Evolutionary conservation across 2,797 vertebrate genomes (phyloP).

Genomic region (Esox lucius): DNA sequence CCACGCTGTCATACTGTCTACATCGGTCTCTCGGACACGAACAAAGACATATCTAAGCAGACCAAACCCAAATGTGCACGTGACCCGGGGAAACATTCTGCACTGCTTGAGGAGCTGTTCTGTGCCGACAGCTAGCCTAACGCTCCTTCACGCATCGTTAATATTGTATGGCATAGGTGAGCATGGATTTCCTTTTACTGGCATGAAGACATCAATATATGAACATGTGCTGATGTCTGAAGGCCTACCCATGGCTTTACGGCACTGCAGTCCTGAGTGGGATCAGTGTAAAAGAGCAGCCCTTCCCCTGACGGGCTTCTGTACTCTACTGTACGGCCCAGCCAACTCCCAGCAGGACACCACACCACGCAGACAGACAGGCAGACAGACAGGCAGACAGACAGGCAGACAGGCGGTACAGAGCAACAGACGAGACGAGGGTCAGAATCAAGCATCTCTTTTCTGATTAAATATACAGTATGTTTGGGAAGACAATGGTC

Average conservation of each 20-base stretch:
- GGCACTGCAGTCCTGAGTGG: not conserved
- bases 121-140: too few relatives aligned
- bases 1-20: not conserved
- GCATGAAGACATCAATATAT: not conserved
- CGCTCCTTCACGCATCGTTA: not conserved
- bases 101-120: too few relatives aligned
- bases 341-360: too few relatives aligned
- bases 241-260: not conserved
- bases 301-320: constrained; percentile 20
- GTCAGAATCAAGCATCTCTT: not conserved
- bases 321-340: not conserved
- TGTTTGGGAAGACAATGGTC: not conserved
- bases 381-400: not conserved
- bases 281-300: constrained; percentile 10
- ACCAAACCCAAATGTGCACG: not conserved
- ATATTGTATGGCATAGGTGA: not conserved
- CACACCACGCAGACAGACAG: constrained; percentile 16
- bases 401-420: not conserved
- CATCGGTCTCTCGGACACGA: not conserved
- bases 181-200: not conserved
- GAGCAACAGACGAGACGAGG: not conserved
- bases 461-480: not conserved
- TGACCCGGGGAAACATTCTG: too few relatives aligned
- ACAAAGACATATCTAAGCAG: constrained; percentile 3
- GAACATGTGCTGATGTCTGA: not conserved